Evolutionary conservation across 2,888 invertebrate species (phyloP), one percentile per base, ranked within the genome.

Genomic region (Drosophila anceps): DNA sequence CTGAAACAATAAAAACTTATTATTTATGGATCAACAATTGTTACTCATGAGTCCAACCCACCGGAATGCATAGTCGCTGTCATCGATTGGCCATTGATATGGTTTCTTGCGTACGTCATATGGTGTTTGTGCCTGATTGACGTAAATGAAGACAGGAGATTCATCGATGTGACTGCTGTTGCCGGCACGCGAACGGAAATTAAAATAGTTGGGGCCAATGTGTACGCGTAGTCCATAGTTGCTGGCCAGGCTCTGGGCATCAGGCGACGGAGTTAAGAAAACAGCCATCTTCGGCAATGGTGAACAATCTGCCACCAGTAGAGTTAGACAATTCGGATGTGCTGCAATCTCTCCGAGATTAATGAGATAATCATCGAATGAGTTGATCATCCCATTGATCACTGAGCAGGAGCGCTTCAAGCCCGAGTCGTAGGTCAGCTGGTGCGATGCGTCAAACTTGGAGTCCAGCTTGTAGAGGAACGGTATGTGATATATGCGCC

Each of bases 21-120:
- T 27, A 37, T 20, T 43, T 15, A 27, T 7, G 12, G 20, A 4
- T 20, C 10, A 20, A 13, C 10, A 43, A 20, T 15, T 10, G n/a
- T 27, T 20, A 10, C 7, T 15, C 18, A 48, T 13, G 27, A 18
- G 8, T 9, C 5, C 5, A 55, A 55, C 90, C 85, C 69, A 93
- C 93, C 93, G 93, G 62, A 93, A 93, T 73, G 93, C 93, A 74
- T 92, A 93, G 50, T 91, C 91, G 39, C 90, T 91, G 50, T 88
- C 90, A 44, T 92, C 84, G 24, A 82, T 73, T 0, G 93, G 93
- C 77, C 91, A 93, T 60, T 91, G 91, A 74, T 93, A 93, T 7
- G 92, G 90, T 18, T 91, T 89, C 10, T 84, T 81, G 44, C 91
- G 84, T 37, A 93, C 85, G 75, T 93, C 82, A 18, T 91, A 82